These are phyloP conservation scores for Euglossa dilemma DNA, from an alignment of 1,140 invertebrate species.

Conservation along the genomic window DNA sequence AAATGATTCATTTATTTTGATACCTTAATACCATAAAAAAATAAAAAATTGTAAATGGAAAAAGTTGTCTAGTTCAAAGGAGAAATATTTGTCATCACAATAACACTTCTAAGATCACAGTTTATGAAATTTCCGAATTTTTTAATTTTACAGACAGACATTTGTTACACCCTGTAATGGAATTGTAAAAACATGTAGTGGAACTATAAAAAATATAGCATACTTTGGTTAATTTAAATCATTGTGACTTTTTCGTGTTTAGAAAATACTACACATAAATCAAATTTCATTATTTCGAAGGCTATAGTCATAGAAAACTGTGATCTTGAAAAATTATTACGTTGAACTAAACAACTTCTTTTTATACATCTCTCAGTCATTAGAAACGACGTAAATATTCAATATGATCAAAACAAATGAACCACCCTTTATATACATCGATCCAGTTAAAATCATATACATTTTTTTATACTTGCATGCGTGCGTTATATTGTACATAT, in stretches of 20 bases:
- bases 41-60: constrained; percentile 17
- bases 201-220: too few species aligned
- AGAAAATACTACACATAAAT: background rate
- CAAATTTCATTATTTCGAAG: background rate
- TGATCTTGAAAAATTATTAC: background rate
- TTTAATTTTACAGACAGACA: background rate
- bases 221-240: background rate
- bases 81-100: background rate
- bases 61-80: constrained; percentile 1
- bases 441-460: constrained; percentile 37
- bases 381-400: background rate
- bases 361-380: background rate
- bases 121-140: background rate
- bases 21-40: constrained; percentile 13
- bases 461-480: constrained; percentile 13
- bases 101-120: background rate
- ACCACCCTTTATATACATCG: constrained; percentile 6
- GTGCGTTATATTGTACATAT: background rate
- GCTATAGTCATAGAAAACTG: background rate
- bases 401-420: constrained; percentile 14
- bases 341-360: constrained; percentile 14
- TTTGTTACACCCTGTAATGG: background rate
- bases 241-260: background rate
- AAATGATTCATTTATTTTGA: constrained; percentile 25
- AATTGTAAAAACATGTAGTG: background rate